Conservation (phyloP, 1,140 invertebrate genomes). For the Hylaeus volcanicus region DNA sequence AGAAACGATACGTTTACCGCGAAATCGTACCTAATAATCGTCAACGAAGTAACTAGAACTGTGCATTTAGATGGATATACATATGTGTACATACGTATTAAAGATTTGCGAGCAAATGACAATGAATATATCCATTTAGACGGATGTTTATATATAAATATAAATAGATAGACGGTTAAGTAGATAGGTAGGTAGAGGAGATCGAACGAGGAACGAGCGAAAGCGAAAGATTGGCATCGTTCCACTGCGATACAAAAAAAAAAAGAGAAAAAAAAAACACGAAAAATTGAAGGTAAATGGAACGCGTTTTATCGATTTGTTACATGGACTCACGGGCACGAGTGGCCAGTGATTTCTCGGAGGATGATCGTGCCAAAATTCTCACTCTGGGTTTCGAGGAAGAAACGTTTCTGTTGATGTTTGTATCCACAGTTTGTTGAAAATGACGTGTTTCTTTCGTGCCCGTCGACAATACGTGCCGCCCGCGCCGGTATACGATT, state of each 20-base stretch:
- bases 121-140: slow-evolving; percentile 74
- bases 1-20: not conserved
- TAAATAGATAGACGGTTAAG: slow-evolving; percentile 65
- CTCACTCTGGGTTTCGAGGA: slow-evolving; percentile 65
- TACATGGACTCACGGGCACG: slow-evolving; percentile 61
- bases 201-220: slow-evolving; percentile 49
- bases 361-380: slow-evolving; percentile 76
- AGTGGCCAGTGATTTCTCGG: slow-evolving; percentile 68
- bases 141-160: slow-evolving; percentile 74
- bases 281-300: not conserved
- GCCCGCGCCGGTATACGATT: slow-evolving; percentile 31
- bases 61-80: slow-evolving; percentile 65
- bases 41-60: slow-evolving; percentile 62
- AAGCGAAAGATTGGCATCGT: not conserved
- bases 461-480: slow-evolving; percentile 60
- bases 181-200: slow-evolving; percentile 48
- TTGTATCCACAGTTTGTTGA: slow-evolving; percentile 55
- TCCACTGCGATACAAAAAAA: slow-evolving; percentile 14
- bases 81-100: slow-evolving; percentile 60
- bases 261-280: not conserved
- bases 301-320: slow-evolving; percentile 71
- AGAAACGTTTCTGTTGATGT: slow-evolving; percentile 55
- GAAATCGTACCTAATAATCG: slow-evolving; percentile 47
- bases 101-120: slow-evolving; percentile 58
- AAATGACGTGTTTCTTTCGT: slow-evolving; percentile 41